phyloP scores from a whole-genome alignment of 2,113 vertebrate genomes.

The Phyllopteryx taeniolatus region DNA sequence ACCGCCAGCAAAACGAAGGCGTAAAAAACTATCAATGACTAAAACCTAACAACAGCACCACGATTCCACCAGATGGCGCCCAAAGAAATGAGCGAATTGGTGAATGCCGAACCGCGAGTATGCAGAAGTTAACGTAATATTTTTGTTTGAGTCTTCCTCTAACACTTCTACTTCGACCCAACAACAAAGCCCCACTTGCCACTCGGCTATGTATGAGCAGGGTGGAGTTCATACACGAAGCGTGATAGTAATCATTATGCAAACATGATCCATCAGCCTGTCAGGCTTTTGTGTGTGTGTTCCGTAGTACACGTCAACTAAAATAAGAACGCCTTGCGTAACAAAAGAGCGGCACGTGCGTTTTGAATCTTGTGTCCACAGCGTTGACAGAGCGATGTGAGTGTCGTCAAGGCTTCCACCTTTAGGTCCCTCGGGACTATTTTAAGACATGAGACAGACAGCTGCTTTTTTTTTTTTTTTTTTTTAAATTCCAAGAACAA shows the following conservation, averaged over 20 bases:
- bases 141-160: too few species aligned
- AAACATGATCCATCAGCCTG: background rate
- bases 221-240: background rate
- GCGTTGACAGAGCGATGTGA: background rate
- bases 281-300: background rate
- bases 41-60: too few species aligned
- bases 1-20: too few species aligned
- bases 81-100: too few species aligned
- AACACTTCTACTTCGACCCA: too few species aligned
- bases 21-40: too few species aligned
- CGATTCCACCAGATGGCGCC: too few species aligned
- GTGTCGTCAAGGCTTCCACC: background rate
- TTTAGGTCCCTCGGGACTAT: background rate
- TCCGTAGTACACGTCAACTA: background rate
- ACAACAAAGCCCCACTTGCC: too few species aligned
- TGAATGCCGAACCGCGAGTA: too few species aligned
- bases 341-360: background rate
- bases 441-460: background rate
- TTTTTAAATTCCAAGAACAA: too few species aligned
- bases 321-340: background rate
- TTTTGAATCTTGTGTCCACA: background rate
- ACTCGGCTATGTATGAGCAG: background rate
- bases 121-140: too few species aligned
- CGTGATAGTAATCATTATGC: background rate
- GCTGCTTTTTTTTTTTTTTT: too few species aligned